Conservation (phyloP, 2,797 vertebrate species). For the Setipinna tenuifilis region DNA sequence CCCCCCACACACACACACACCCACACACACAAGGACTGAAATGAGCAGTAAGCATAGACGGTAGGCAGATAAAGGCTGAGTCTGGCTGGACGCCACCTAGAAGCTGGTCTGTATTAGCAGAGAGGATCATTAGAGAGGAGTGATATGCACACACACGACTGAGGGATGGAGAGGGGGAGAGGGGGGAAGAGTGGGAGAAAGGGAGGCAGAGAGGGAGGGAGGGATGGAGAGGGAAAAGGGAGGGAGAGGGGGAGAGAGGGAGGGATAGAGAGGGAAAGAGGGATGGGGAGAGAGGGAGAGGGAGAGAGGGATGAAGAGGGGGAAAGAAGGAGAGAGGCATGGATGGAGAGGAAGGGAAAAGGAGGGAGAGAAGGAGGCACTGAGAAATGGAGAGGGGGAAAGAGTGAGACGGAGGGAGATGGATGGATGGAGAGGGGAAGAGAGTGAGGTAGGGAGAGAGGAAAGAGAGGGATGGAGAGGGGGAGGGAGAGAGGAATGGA, state of each 20-base stretch:
- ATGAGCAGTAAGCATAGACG: neutral
- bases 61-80: neutral
- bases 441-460: too few species aligned
- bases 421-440: too few species aligned
- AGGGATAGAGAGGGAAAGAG: neutral
- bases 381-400: too few species aligned
- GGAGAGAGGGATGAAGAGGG: neutral
- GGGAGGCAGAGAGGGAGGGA: neutral
- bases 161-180: neutral
- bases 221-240: too few species aligned
- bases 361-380: too few species aligned
- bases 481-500: too few species aligned
- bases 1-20: neutral
- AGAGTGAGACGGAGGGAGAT: too few species aligned
- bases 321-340: neutral
- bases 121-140: slow-evolving; percentile 5
- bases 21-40: neutral
- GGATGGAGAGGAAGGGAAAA: too few species aligned
- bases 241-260: neutral
- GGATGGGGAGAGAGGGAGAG: neutral
- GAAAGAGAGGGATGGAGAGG: too few species aligned
- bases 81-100: neutral
- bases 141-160: neutral
- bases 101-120: slow-evolving; percentile 1
- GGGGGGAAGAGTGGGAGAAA: neutral